Percentiles rank a stretch among this genome's conserved stretches.
Evolutionary conservation across 2,888 invertebrate species (phyloP).

Genomic region (Chymomyza procnemis): DNA sequence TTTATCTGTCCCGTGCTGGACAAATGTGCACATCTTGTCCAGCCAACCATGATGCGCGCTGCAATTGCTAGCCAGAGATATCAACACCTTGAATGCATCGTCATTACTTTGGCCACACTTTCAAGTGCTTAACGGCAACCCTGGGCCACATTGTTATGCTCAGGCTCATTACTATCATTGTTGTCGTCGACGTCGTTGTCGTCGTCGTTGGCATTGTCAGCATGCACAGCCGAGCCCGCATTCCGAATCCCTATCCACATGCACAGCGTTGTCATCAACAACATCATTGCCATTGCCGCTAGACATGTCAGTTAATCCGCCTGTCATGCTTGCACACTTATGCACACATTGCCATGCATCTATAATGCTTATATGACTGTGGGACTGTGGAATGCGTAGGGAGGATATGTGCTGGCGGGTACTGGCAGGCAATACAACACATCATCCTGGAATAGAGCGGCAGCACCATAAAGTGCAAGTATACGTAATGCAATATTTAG

Average conservation of each 20-base stretch:
- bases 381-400: neutral
- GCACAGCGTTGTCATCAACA: neutral
- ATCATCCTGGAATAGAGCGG: neutral
- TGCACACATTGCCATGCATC: neutral
- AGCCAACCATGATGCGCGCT: neutral
- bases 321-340: neutral
- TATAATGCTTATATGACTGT: neutral
- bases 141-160: neutral
- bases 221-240: neutral
- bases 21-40: neutral
- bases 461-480: conserved; percentile 65
- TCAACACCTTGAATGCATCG: neutral
- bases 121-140: neutral
- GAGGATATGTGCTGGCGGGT: too few relatives aligned
- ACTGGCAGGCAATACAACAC: neutral
- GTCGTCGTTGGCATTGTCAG: neutral
- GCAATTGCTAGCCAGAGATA: neutral
- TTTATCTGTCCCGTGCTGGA: neutral
- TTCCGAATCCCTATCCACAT: neutral
- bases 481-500: conserved; percentile 70
- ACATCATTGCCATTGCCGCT: conserved; percentile 2
- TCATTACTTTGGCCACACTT: neutral
- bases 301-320: neutral
- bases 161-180: neutral
- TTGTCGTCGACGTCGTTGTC: neutral